A percentile compares a stretch with the other conserved stretches of the same genome.
Evolutionary conservation across 2,888 invertebrate genomes (phyloP).

Genomic region (Mythimna pallens): DNA sequence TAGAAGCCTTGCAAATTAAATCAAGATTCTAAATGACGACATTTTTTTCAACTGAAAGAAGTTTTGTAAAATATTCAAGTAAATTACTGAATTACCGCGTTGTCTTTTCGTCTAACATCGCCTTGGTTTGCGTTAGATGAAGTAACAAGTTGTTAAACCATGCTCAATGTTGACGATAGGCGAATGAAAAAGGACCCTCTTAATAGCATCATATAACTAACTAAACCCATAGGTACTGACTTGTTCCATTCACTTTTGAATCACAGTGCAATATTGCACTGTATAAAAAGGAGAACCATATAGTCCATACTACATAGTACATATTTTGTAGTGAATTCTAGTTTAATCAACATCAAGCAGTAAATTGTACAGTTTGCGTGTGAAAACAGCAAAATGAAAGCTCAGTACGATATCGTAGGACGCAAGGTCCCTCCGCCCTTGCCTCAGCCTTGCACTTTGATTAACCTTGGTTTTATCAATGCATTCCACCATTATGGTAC

Average conservation of each 20-base stretch:
- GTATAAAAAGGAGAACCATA: slow-evolving; percentile 9
- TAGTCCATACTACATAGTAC: not conserved
- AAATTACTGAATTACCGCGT: no score
- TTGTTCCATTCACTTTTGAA: not conserved
- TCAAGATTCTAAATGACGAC: no score
- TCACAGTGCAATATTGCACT: not conserved
- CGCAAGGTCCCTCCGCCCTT: slow-evolving; percentile 67
- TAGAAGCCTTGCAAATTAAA: no score
- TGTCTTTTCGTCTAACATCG: no score
- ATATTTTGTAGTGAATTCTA: slow-evolving; percentile 6
- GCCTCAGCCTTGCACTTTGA: slow-evolving; percentile 60
- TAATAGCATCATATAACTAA: no score
- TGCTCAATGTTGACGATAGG: no score
- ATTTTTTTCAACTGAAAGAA: no score
- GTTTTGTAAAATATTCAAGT: no score
- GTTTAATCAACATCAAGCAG: slow-evolving; percentile 33
- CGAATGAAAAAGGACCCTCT: no score
- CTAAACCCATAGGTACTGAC: not conserved
- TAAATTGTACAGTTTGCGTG: slow-evolving; percentile 41
- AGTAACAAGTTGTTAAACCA: no score
- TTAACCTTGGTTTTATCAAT: slow-evolving; percentile 67
- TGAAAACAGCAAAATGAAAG: slow-evolving; percentile 42
- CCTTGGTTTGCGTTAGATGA: no score
- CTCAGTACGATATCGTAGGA: slow-evolving; percentile 43
- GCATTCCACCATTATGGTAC: slow-evolving; percentile 55